A percentile compares a stretch with the other conserved stretches of the same genome.
phyloP scores from a whole-genome alignment of 2,113 vertebrate species.

The Sinocyclocheilus anophthalmus region DNA sequence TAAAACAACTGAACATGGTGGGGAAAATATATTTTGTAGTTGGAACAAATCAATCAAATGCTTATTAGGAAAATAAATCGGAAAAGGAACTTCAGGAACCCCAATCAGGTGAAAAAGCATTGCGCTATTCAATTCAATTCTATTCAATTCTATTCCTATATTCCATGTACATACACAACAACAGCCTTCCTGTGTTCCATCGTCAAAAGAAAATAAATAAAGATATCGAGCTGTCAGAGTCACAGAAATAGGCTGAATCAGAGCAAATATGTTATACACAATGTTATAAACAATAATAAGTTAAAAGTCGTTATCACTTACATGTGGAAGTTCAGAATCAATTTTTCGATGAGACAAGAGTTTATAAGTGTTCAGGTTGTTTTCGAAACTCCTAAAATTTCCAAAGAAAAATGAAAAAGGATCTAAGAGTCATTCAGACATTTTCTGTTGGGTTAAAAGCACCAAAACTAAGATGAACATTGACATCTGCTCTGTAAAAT shows the following conservation, averaged over 20 bases:
- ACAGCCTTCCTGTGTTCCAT: neutral
- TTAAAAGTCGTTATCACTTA: constrained; percentile 15
- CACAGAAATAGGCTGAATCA: neutral
- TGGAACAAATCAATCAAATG: neutral
- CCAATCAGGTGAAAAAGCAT: neutral
- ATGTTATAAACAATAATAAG: neutral
- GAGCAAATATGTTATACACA: neutral
- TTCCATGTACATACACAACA: neutral
- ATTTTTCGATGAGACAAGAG: constrained; percentile 73
- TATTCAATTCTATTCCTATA: neutral
- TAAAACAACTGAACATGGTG: too few species aligned
- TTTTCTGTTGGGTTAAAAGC: neutral
- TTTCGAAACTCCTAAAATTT: constrained; percentile 81
- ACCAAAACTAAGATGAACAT: neutral
- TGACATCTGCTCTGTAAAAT: neutral
- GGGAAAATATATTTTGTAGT: too few species aligned
- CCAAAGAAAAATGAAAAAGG: neutral
- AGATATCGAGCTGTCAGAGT: neutral
- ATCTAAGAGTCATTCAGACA: neutral
- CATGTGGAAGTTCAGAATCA: constrained; percentile 71
- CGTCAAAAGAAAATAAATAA: constrained; percentile 21
- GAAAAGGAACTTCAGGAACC: neutral
- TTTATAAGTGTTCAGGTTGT: constrained; percentile 82
- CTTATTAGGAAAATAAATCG: neutral
- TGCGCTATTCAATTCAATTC: neutral